phyloP scores from a whole-genome alignment of 2,797 vertebrate species.

The Erithacus rubecula region DNA sequence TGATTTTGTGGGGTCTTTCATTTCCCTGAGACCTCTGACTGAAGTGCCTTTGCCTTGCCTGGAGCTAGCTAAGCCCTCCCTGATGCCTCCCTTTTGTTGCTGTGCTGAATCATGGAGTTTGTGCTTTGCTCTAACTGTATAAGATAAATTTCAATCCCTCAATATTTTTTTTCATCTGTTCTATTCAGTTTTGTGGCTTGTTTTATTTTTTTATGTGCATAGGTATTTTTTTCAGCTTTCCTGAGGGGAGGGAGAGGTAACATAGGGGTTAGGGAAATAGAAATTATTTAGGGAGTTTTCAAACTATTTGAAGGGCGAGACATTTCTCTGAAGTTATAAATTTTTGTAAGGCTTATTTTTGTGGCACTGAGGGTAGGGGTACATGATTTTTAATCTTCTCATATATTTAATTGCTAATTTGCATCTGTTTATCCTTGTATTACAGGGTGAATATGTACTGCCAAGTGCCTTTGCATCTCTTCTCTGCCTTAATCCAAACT shows the following conservation, averaged over 20 bases:
- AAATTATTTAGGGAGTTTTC: neutral
- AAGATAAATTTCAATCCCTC: neutral
- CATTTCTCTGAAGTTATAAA: neutral
- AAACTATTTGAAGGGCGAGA: neutral
- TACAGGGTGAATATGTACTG: neutral
- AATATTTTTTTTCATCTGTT: neutral
- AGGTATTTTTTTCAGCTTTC: neutral
- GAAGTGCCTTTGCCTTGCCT: constrained; percentile 20
- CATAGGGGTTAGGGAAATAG: neutral
- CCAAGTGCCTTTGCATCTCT: neutral
- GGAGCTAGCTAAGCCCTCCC: neutral
- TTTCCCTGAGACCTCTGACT: constrained; percentile 17
- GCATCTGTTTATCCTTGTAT: neutral
- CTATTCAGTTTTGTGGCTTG: neutral
- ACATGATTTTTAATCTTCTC: neutral
- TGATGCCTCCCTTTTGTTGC: neutral
- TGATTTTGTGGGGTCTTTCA: constrained; percentile 25
- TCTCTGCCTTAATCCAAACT: neutral
- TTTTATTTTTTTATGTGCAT: neutral
- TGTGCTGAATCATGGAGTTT: neutral
- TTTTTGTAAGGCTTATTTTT: neutral
- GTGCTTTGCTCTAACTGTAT: neutral
- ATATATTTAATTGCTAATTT: neutral
- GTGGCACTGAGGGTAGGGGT: neutral
- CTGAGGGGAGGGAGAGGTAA: neutral